Evolutionary conservation across 2,113 vertebrate genomes (phyloP).

Genomic region (Formicarius rufipectus): DNA sequence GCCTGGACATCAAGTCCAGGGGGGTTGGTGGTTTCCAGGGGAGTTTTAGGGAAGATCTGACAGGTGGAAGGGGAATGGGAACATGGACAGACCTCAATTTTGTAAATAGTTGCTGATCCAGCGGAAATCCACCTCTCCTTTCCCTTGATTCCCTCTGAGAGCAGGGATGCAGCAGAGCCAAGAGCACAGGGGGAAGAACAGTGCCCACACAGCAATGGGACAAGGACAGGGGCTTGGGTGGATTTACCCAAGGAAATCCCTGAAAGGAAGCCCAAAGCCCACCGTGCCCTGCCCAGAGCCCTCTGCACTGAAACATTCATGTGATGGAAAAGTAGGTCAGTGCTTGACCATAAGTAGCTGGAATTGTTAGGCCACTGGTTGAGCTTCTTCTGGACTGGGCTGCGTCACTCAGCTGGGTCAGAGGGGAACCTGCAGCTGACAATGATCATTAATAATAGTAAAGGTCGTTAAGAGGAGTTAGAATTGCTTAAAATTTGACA

Average conservation of each 20-base stretch:
- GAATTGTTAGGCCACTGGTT: neutral
- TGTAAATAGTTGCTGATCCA: rapidly evolving
- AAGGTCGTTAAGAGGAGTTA: neutral
- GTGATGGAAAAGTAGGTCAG: neutral
- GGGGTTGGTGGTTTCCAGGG: neutral
- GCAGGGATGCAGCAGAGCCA: neutral
- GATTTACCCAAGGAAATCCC: neutral
- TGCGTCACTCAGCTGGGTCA: neutral
- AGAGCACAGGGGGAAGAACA: neutral
- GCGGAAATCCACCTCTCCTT: neutral
- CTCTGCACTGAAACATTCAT: neutral
- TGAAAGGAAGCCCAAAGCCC: neutral
- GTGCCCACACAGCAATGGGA: neutral
- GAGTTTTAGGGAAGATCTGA: neutral
- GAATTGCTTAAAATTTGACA: neutral
- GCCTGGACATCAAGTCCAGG: rapidly evolving
- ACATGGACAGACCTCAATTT: neutral
- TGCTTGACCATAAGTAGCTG: neutral
- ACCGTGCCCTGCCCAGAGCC: neutral
- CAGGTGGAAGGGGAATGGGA: neutral
- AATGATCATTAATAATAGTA: neutral
- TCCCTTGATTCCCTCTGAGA: rapidly evolving
- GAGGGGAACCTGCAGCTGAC: neutral
- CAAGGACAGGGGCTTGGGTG: neutral
- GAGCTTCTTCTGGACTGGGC: neutral